A percentile compares a stretch with the other conserved stretches of the same genome.
phyloP scores from a whole-genome alignment of 2,113 vertebrate species.

The Scatophagus argus region DNA sequence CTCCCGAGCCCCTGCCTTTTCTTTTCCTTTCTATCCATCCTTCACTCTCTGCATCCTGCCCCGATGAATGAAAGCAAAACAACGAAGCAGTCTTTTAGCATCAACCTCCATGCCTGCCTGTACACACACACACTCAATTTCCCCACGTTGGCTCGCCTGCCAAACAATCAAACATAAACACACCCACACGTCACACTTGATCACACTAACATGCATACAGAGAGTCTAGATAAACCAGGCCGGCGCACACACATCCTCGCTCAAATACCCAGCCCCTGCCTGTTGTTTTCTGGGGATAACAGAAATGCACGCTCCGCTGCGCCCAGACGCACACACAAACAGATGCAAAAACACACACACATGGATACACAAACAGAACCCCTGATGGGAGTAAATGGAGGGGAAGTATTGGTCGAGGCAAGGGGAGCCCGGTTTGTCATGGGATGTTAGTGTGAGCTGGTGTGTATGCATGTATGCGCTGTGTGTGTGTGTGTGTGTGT shows the following conservation, averaged over 20 bases:
- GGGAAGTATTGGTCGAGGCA: slow-evolving; percentile 75
- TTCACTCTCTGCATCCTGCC: slow-evolving; percentile 49
- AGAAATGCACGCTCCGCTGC: slow-evolving; percentile 68
- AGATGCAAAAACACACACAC: slow-evolving; percentile 64
- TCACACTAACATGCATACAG: slow-evolving; percentile 68
- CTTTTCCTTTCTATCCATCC: slow-evolving; percentile 58
- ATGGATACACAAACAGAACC: slow-evolving; percentile 63
- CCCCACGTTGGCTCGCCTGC: slow-evolving; percentile 47
- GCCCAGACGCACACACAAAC: slow-evolving; percentile 56
- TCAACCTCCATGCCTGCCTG: slow-evolving; percentile 45
- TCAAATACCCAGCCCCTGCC: slow-evolving; percentile 48
- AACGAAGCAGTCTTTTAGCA: slow-evolving; percentile 69
- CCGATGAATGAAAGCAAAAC: slow-evolving; percentile 65
- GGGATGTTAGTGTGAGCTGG: slow-evolving; percentile 74
- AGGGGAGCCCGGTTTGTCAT: slow-evolving; percentile 74
- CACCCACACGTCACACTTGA: slow-evolving; percentile 74
- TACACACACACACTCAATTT: slow-evolving; percentile 40
- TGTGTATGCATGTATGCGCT: slow-evolving; percentile 50
- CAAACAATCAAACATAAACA: slow-evolving; percentile 72
- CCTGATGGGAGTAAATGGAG: slow-evolving; percentile 79
- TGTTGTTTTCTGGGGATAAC: slow-evolving; percentile 70
- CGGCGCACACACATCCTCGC: slow-evolving; percentile 52
- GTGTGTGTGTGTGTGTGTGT: slow-evolving; percentile 47
- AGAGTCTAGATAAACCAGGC: slow-evolving; percentile 68
- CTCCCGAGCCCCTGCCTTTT: slow-evolving; percentile 47